A percentile compares a stretch with the other conserved stretches of the same genome.
Conservation (phyloP, 2,888 invertebrate species). For the Parnassius apollo region DNA sequence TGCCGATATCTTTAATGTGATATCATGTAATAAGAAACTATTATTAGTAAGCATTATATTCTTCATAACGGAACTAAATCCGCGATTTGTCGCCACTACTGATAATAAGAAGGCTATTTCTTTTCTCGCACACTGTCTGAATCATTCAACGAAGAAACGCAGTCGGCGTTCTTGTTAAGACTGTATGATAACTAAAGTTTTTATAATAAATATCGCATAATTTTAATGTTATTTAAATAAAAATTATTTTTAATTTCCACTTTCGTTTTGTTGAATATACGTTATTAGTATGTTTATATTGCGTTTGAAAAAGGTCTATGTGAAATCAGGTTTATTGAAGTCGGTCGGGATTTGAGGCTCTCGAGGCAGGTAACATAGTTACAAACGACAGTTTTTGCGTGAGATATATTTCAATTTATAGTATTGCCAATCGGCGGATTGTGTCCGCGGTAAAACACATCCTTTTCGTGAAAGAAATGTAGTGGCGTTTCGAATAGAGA, state of each 20-base stretch:
- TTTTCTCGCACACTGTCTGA: too few species aligned
- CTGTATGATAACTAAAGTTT: too few species aligned
- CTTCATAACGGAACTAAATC: too few species aligned
- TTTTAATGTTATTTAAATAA: too few species aligned
- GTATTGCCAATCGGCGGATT: slow-evolving; percentile 14
- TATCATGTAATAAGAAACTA: background rate
- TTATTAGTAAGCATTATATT: too few species aligned
- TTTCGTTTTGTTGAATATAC: too few species aligned
- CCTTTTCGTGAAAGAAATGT: slow-evolving; percentile 17
- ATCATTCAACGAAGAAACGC: too few species aligned
- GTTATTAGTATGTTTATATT: slow-evolving; percentile 4
- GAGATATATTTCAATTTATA: slow-evolving; percentile 20
- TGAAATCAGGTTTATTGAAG: slow-evolving; percentile 21
- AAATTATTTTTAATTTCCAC: too few species aligned
- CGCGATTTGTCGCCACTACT: too few species aligned
- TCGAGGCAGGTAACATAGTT: slow-evolving; percentile 12
- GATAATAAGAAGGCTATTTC: too few species aligned
- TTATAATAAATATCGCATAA: too few species aligned
- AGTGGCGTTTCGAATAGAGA: slow-evolving; percentile 7
- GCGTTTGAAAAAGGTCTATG: slow-evolving; percentile 23
- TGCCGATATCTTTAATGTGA: slow-evolving; percentile 1
- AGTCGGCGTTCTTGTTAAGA: too few species aligned
- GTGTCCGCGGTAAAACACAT: slow-evolving; percentile 14
- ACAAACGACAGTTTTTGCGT: slow-evolving; percentile 16
- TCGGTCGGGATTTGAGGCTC: slow-evolving; percentile 22